These are phyloP conservation scores for Oligia latruncula DNA, from an alignment of 2,888 invertebrate species.

Conservation along the genomic window DNA sequence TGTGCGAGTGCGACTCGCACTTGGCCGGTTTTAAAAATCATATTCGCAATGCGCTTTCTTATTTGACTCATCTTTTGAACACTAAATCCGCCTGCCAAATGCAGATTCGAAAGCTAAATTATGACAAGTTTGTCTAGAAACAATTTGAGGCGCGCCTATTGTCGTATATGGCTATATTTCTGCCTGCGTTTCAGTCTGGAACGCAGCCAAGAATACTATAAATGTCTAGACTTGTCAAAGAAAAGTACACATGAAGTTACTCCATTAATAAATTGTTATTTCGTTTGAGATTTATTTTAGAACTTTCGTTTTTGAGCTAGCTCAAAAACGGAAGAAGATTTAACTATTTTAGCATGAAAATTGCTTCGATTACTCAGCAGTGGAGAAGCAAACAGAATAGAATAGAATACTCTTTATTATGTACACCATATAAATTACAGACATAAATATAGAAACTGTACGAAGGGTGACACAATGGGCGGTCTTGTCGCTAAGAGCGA, in stretches of 20 bases:
- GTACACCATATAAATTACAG: no score
- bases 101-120: background rate
- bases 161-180: slow-evolving; percentile 37
- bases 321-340: background rate
- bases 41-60: slow-evolving; percentile 15
- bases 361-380: background rate
- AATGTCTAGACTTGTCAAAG: slow-evolving; percentile 50
- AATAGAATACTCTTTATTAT: no score
- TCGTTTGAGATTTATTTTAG: background rate
- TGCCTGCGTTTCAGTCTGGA: slow-evolving; percentile 31
- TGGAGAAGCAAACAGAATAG: no score
- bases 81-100: slow-evolving; percentile 15
- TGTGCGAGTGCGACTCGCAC: no score
- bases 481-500: no score
- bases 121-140: background rate
- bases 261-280: slow-evolving; percentile 6
- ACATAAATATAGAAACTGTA: no score
- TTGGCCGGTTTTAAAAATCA: background rate
- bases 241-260: slow-evolving; percentile 27
- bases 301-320: background rate
- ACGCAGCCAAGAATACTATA: slow-evolving; percentile 40
- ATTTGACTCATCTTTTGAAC: slow-evolving; percentile 38
- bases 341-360: background rate
- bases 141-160: slow-evolving; percentile 30
- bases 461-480: no score